Percentiles rank a stretch among this genome's conserved stretches.
phyloP scores from a whole-genome alignment of 2,797 vertebrate species.

The Sebastiscus tertius region DNA sequence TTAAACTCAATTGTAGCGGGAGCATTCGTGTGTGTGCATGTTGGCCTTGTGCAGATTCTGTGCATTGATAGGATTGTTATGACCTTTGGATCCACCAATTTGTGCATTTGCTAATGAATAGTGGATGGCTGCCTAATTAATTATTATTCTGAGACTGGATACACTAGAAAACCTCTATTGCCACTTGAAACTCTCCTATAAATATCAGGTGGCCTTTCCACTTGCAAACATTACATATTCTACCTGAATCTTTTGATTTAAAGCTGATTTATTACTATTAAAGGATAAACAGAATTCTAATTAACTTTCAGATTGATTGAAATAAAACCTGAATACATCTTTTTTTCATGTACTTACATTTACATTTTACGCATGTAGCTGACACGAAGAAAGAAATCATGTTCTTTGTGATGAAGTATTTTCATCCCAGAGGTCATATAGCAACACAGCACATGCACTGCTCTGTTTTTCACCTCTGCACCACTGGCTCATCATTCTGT shows the following conservation, averaged over 20 bases:
- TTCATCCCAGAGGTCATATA: conserved; percentile 55
- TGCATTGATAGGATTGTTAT: not conserved
- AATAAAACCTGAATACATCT: not conserved
- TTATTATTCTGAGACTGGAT: not conserved
- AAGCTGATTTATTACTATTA: not conserved
- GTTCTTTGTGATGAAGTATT: conserved; percentile 43
- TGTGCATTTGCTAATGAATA: not conserved
- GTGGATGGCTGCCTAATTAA: not conserved
- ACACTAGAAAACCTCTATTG: not conserved
- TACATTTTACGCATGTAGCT: conserved; percentile 14
- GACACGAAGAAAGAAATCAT: not conserved
- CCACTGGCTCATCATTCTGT: conserved; percentile 65
- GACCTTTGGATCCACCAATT: not conserved
- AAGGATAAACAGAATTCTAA: not conserved
- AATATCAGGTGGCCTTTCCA: not conserved
- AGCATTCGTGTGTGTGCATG: not conserved
- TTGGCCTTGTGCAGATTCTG: not conserved
- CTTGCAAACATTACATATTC: not conserved
- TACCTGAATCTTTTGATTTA: not conserved
- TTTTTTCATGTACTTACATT: not conserved
- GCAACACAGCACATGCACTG: conserved; percentile 19
- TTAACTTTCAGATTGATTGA: not conserved
- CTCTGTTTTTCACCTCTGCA: conserved; percentile 61
- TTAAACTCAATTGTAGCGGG: not conserved
- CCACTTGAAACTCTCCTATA: not conserved